Conservation (phyloP, 1,140 invertebrate genomes). For the Agrypnia vestita region DNA sequence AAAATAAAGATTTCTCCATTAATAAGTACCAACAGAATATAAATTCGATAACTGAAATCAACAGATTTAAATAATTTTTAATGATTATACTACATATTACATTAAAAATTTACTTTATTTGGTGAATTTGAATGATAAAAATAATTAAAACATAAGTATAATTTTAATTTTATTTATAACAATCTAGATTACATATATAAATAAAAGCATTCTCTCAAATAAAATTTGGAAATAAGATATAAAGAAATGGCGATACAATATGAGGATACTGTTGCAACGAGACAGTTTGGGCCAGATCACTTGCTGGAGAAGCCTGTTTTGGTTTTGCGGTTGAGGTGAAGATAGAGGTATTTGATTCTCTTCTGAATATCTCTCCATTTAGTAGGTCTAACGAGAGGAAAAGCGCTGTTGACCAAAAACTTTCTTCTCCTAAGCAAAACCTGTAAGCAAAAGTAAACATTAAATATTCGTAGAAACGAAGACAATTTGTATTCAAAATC, state of each 20-base stretch:
- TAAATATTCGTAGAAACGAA: not conserved
- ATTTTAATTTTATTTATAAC: constrained; percentile 3
- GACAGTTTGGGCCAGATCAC: constrained; percentile 62
- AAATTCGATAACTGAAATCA: no score
- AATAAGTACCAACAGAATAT: no score
- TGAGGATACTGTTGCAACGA: no score
- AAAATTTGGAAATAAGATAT: no score
- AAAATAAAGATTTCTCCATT: no score
- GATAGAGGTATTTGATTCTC: constrained; percentile 83
- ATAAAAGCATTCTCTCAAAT: not conserved
- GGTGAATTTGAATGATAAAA: no score
- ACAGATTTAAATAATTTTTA: no score
- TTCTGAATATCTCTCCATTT: constrained; percentile 85
- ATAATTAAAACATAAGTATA: not conserved
- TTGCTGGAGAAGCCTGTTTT: constrained; percentile 76
- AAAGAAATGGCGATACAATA: no score
- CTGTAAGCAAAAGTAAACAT: constrained; percentile 60
- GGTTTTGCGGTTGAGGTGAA: constrained; percentile 85
- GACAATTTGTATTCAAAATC: constrained; percentile 38
- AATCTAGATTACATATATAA: not conserved
- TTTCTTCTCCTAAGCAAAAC: constrained; percentile 84
- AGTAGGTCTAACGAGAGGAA: constrained; percentile 78
- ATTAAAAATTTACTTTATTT: no score
- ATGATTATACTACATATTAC: no score
- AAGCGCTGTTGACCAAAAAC: constrained; percentile 74